These are phyloP conservation scores for Dicyrtoma fusca DNA, from an alignment of 2,888 invertebrate species.

Conservation along the genomic window DNA sequence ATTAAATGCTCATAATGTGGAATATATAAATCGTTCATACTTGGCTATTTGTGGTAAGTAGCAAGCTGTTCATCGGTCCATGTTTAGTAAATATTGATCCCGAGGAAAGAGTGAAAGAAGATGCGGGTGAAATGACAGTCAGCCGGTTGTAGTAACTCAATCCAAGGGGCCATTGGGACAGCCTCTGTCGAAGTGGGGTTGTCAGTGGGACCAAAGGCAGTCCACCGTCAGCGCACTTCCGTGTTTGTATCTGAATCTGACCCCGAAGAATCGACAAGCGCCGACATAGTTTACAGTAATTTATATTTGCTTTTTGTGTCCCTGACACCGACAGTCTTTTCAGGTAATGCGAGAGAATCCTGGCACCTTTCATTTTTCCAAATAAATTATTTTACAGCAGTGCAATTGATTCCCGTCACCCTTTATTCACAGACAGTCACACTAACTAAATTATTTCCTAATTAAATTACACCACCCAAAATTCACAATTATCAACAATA, in stretches of 20 bases:
- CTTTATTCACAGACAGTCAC: no score
- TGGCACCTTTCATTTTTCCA: constrained; percentile 21
- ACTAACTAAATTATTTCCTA: no score
- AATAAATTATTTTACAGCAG: no score
- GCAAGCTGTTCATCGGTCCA: background rate
- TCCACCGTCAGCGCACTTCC: background rate
- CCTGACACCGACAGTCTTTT: constrained; percentile 1
- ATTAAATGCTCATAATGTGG: no score
- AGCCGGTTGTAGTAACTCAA: constrained; percentile 30
- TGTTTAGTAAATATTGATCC: background rate
- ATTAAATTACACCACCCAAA: no score
- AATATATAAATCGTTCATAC: no score
- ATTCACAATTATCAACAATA: no score
- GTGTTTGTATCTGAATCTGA: constrained; percentile 26
- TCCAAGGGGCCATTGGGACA: constrained; percentile 29
- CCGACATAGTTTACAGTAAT: background rate
- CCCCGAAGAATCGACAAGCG: constrained; percentile 16
- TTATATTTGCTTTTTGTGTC: background rate
- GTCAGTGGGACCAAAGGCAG: background rate
- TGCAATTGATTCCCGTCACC: no score
- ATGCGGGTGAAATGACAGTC: background rate
- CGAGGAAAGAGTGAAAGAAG: background rate
- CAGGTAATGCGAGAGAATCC: constrained; percentile 20
- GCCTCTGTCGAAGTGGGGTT: background rate
- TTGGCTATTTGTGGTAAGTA: background rate